Conservation (phyloP, 1,140 invertebrate species). For the Sitophilus oryzae region DNA sequence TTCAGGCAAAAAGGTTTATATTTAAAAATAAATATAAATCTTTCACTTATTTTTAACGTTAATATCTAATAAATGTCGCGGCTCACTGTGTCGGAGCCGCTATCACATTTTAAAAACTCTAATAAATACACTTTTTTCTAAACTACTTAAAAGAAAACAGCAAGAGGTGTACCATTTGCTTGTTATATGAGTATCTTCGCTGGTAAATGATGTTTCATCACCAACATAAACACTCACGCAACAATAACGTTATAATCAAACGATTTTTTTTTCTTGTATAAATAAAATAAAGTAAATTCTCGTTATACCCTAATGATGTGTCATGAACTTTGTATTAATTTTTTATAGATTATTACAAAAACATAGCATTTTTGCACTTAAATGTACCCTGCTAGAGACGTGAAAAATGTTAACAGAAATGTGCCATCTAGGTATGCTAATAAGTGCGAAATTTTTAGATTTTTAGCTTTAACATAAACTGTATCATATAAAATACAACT, state of each 20-base stretch:
- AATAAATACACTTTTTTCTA: conserved; percentile 11
- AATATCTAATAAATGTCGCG: conserved; percentile 26
- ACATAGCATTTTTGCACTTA: conserved; percentile 38
- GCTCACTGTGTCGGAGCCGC: conserved; percentile 19
- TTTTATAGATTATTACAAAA: conserved; percentile 29
- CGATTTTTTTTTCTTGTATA: too few species aligned
- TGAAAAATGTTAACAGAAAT: conserved; percentile 14
- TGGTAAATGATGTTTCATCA: neutral
- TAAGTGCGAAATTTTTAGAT: neutral
- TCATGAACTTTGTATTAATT: conserved; percentile 37
- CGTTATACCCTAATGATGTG: conserved; percentile 40
- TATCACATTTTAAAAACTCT: conserved; percentile 39
- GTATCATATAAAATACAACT: too few species aligned
- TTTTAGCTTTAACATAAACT: neutral
- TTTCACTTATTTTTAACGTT: conserved; percentile 3
- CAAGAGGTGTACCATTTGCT: neutral
- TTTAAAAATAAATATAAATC: conserved; percentile 14
- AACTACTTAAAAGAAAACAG: neutral
- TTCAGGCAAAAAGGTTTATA: conserved; percentile 8
- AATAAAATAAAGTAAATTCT: conserved; percentile 2
- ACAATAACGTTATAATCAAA: neutral
- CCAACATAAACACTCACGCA: too few species aligned
- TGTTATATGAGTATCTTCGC: neutral
- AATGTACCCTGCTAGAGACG: conserved; percentile 36
- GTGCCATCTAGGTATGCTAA: neutral